Evolutionary conservation across 2,797 vertebrate species (phyloP).

Genomic region (Microchirus variegatus): DNA sequence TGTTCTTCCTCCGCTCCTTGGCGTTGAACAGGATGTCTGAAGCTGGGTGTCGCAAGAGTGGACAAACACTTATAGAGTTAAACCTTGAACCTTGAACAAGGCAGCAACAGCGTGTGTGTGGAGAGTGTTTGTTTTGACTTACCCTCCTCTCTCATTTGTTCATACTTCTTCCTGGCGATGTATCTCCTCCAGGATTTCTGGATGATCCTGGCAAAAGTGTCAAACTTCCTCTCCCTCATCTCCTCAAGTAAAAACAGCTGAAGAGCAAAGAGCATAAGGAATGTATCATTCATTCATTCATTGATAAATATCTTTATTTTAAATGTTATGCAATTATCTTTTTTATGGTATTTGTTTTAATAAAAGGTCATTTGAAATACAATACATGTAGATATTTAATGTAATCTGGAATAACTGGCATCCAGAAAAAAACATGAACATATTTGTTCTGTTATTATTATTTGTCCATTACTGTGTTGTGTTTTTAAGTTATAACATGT

Average conservation of each 20-base stretch:
- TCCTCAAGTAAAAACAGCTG: conserved; percentile 97
- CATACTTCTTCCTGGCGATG: conserved; percentile 89
- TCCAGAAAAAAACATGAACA: too few species aligned
- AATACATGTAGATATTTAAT: too few species aligned
- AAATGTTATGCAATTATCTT: too few species aligned
- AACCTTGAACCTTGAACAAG: too few species aligned
- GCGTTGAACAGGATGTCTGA: conserved; percentile 95
- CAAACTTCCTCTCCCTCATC: conserved; percentile 96
- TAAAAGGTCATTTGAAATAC: too few species aligned
- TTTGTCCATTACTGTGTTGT: too few species aligned
- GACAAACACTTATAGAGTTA: conserved; percentile 6
- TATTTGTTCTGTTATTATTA: too few species aligned
- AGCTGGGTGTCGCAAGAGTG: conserved; percentile 73
- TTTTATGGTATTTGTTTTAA: too few species aligned
- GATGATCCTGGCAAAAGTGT: conserved; percentile 91
- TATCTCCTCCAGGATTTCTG: conserved; percentile 95
- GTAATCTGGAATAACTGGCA: too few species aligned
- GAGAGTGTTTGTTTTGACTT: conserved; percentile 41
- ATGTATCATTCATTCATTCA: background rate
- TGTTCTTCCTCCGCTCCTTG: conserved; percentile 93
- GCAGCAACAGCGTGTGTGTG: rapidly evolving
- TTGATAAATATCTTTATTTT: background rate
- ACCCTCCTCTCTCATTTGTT: conserved; percentile 98
- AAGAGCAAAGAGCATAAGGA: background rate
- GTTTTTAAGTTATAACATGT: too few species aligned